A percentile compares a stretch with the other conserved stretches of the same genome.
Evolutionary conservation across 1,140 invertebrate species (phyloP).

Genomic region (Marisa cornuarietis): DNA sequence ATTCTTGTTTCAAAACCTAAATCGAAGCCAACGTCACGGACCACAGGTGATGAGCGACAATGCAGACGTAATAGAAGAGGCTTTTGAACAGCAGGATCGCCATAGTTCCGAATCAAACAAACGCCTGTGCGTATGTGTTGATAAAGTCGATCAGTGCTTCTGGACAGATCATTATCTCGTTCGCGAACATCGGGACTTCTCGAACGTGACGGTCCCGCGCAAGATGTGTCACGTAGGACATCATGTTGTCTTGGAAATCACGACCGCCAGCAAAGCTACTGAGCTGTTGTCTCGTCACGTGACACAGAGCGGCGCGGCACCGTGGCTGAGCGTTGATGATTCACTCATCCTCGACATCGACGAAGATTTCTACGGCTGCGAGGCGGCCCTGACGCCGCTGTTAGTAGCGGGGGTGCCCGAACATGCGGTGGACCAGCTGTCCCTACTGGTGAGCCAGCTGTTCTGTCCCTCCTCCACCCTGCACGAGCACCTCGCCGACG

Average conservation of each 20-base stretch:
- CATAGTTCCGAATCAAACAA: neutral
- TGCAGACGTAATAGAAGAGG: neutral
- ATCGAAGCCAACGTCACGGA: too few species aligned
- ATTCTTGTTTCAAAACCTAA: too few species aligned
- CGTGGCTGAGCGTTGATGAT: slow-evolving; percentile 23
- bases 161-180: too few species aligned
- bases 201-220: too few species aligned
- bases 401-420: slow-evolving; percentile 7
- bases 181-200: too few species aligned
- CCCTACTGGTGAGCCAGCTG: neutral
- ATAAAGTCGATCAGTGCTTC: too few species aligned
- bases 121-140: too few species aligned
- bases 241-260: slow-evolving; percentile 12
- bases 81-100: neutral
- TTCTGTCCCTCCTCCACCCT: slow-evolving; percentile 11
- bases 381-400: slow-evolving; percentile 37
- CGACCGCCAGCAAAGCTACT: slow-evolving; percentile 28
- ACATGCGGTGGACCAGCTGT: neutral
- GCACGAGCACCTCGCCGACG: slow-evolving; percentile 7
- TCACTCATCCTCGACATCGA: slow-evolving; percentile 55
- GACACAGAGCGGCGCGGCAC: neutral
- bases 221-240: too few species aligned
- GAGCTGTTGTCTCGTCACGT: slow-evolving; percentile 5
- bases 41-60: too few species aligned
- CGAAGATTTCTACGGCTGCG: slow-evolving; percentile 56